Conservation (phyloP, 1,140 invertebrate species). For the Polypedilum vanderplanki region DNA sequence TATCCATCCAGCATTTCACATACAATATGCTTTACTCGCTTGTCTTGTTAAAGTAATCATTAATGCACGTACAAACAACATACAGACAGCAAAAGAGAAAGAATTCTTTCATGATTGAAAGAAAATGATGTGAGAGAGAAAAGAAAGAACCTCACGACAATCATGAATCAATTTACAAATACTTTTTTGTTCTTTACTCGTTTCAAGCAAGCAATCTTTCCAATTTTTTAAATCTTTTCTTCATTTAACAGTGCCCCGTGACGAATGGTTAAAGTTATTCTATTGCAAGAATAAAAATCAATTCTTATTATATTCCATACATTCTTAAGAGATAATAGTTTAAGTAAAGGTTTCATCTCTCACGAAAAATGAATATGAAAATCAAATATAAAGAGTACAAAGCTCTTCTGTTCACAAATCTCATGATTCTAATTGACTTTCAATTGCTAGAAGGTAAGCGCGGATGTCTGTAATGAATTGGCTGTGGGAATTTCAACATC, state of each 20-base stretch:
- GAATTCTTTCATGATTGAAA: slow-evolving; percentile 1
- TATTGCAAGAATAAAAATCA: not conserved
- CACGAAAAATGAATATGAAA: too few species aligned
- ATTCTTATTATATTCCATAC: not conserved
- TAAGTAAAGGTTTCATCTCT: too few species aligned
- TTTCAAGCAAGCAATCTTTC: not conserved
- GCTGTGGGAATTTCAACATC: not conserved
- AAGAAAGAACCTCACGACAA: not conserved
- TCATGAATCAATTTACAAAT: slow-evolving; percentile 14
- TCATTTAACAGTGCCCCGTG: not conserved
- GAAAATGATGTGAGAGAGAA: not conserved
- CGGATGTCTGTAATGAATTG: not conserved
- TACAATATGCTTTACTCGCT: not conserved
- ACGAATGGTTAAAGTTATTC: not conserved
- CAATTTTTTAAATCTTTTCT: not conserved
- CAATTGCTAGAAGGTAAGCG: not conserved
- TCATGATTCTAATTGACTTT: slow-evolving; percentile 25
- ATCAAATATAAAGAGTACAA: too few species aligned
- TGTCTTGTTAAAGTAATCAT: slow-evolving; percentile 19
- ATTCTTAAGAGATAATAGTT: not conserved
- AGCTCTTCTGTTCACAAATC: not conserved
- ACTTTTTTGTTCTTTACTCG: not conserved
- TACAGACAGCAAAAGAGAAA: not conserved
- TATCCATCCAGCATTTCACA: not conserved
- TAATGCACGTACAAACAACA: slow-evolving; percentile 2